Conservation (phyloP, 2,888 invertebrate genomes). For the Caenorhabditis sp. region DNA sequence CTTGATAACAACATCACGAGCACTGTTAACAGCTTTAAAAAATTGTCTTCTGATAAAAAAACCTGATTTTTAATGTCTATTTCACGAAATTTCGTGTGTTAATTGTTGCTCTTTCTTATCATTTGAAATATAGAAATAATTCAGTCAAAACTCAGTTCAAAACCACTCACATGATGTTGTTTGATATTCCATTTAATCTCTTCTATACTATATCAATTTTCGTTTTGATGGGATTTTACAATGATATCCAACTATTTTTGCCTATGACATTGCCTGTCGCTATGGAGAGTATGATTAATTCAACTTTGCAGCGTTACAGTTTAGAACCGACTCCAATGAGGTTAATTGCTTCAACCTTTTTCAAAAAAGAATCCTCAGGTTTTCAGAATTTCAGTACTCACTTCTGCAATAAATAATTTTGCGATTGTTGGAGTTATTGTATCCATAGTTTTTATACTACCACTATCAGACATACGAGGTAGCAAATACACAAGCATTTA, state of each 20-base stretch:
- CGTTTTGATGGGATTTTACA: slow-evolving; percentile 31
- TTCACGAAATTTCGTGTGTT: no score
- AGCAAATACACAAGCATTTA: slow-evolving; percentile 31
- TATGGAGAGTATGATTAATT: slow-evolving; percentile 25
- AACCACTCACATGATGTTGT: no score
- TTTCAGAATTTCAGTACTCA: slow-evolving; percentile 39
- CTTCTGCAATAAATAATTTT: slow-evolving; percentile 20
- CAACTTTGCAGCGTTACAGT: slow-evolving; percentile 37
- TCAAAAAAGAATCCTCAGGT: no score
- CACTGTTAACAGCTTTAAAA: no score
- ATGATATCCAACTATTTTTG: slow-evolving; percentile 15
- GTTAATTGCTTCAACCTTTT: no score
- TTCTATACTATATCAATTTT: slow-evolving; percentile 31
- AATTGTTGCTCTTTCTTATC: no score
- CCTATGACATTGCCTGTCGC: neutral
- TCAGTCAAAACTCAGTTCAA: no score
- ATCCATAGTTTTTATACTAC: slow-evolving; percentile 34
- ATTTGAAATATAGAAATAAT: no score
- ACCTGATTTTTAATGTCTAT: no score
- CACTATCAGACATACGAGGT: slow-evolving; percentile 35
- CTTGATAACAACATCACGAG: no score
- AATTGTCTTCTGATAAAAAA: no score
- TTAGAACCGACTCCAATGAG: slow-evolving; percentile 20
- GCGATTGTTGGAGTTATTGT: slow-evolving; percentile 18
- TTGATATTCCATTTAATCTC: slow-evolving; percentile 31